Evolutionary conservation across 2,113 vertebrate species (phyloP).

Genomic region (Rhinopomastus cyanomelas): DNA sequence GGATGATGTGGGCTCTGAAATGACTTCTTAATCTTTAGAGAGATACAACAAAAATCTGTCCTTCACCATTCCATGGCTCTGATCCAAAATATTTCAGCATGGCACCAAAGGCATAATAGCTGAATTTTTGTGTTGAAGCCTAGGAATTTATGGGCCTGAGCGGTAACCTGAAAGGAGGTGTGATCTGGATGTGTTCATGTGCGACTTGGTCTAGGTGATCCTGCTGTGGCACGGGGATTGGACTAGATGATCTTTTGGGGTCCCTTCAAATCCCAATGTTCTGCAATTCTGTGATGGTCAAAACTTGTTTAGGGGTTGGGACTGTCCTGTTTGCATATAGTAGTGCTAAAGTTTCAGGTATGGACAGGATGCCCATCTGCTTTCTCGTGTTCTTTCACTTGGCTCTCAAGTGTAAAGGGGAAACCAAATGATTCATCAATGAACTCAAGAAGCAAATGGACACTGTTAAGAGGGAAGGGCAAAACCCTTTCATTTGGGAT

Average conservation of each 20-base stretch:
- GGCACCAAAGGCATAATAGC: neutral
- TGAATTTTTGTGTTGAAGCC: neutral
- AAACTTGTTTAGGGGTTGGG: neutral
- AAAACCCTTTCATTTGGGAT: neutral
- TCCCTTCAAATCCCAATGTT: too few relatives aligned
- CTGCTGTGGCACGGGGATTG: too few relatives aligned
- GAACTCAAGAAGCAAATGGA: neutral
- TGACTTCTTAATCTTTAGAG: neutral
- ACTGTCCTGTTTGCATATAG: neutral
- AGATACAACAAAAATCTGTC: neutral
- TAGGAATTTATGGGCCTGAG: neutral
- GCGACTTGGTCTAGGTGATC: too few relatives aligned
- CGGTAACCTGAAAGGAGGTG: neutral
- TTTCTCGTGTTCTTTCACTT: neutral
- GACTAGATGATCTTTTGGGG: too few relatives aligned
- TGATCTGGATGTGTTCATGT: too few relatives aligned
- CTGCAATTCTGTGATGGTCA: too few relatives aligned
- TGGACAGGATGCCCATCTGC: neutral
- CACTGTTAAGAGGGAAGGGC: neutral
- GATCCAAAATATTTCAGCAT: slow-evolving; percentile 1
- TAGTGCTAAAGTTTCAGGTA: neutral
- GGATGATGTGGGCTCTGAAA: neutral
- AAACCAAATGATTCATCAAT: neutral
- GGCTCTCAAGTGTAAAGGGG: neutral
- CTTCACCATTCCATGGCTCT: neutral